A percentile compares a stretch with the other conserved stretches of the same genome.
Conservation (phyloP, 2,888 invertebrate species). For the Sabatieria punctata region DNA sequence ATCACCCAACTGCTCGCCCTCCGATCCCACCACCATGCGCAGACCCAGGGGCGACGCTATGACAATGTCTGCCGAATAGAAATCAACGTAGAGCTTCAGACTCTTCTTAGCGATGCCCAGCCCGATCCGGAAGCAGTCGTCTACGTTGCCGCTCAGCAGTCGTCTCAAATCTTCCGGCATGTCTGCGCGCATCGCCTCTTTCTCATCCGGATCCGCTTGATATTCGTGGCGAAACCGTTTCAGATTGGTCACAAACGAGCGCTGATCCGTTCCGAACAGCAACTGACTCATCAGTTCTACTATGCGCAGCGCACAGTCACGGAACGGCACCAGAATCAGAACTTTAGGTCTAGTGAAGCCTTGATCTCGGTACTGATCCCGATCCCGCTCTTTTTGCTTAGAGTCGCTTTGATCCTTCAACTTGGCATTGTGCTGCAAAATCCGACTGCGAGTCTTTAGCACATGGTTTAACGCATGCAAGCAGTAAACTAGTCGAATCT, state of each 20-base stretch:
- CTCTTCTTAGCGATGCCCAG: slow-evolving; percentile 78
- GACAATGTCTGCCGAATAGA: slow-evolving; percentile 83
- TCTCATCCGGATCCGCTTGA: slow-evolving; percentile 40
- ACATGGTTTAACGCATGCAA: slow-evolving; percentile 77
- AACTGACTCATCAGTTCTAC: slow-evolving; percentile 24
- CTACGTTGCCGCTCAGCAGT: slow-evolving; percentile 72
- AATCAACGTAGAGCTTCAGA: slow-evolving; percentile 75
- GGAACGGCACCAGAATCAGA: slow-evolving; percentile 72
- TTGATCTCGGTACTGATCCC: slow-evolving; percentile 71
- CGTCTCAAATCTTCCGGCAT: slow-evolving; percentile 66
- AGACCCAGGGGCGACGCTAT: slow-evolving; percentile 84
- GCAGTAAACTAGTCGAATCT: slow-evolving; percentile 44
- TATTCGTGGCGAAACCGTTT: slow-evolving; percentile 69
- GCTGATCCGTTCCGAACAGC: slow-evolving; percentile 17
- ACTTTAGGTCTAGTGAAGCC: slow-evolving; percentile 82
- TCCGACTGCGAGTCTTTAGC: slow-evolving; percentile 53
- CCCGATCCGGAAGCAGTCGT: slow-evolving; percentile 86
- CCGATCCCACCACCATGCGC: slow-evolving; percentile 67
- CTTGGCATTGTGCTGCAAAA: slow-evolving; percentile 43
- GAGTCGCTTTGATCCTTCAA: slow-evolving; percentile 4
- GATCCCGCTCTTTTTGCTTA: neutral
- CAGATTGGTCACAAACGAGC: slow-evolving; percentile 51
- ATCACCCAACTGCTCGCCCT: slow-evolving; percentile 48
- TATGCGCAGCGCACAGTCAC: slow-evolving; percentile 55
- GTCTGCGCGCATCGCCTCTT: slow-evolving; percentile 13